These are phyloP conservation scores for Caenorhabditis afra DNA, from an alignment of 2,888 invertebrate genomes.

Conservation along the genomic window DNA sequence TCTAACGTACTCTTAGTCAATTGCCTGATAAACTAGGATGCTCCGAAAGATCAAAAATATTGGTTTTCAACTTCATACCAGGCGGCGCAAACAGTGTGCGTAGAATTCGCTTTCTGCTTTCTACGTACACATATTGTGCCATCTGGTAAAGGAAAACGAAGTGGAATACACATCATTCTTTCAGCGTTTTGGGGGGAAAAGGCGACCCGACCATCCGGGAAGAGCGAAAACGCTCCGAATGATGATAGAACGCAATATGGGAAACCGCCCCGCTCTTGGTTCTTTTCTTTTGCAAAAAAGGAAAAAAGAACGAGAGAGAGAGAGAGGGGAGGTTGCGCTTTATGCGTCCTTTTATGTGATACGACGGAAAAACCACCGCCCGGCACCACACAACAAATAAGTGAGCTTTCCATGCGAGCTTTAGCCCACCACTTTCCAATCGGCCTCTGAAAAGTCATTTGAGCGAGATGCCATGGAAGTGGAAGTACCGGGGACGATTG, in stretches of 20 bases:
- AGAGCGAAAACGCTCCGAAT: neutral
- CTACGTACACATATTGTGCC: slow-evolving; percentile 49
- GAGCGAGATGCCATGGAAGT: neutral
- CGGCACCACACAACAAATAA: slow-evolving; percentile 15
- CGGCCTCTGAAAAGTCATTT: slow-evolving; percentile 10
- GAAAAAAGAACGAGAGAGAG: neutral
- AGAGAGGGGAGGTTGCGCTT: neutral
- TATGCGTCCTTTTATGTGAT: slow-evolving; percentile 41
- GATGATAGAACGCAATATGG: neutral
- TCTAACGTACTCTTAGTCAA: too few relatives aligned
- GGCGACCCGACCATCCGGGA: neutral
- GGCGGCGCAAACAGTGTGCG: slow-evolving; percentile 22
- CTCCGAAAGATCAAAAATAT: too few relatives aligned
- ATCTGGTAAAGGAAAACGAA: slow-evolving; percentile 12
- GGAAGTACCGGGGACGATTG: neutral
- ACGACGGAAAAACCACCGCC: slow-evolving; percentile 17
- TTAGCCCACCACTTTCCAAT: neutral
- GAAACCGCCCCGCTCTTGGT: too few relatives aligned
- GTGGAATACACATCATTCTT: neutral
- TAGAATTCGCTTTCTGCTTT: slow-evolving; percentile 5
- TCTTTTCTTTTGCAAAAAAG: too few relatives aligned
- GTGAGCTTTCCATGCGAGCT: slow-evolving; percentile 32
- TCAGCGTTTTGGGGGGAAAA: neutral
- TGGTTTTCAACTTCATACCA: slow-evolving; percentile 3
- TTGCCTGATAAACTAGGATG: too few relatives aligned